Evolutionary conservation across 2,888 invertebrate genomes (phyloP).

Genomic region (Platycheirus rosarum): DNA sequence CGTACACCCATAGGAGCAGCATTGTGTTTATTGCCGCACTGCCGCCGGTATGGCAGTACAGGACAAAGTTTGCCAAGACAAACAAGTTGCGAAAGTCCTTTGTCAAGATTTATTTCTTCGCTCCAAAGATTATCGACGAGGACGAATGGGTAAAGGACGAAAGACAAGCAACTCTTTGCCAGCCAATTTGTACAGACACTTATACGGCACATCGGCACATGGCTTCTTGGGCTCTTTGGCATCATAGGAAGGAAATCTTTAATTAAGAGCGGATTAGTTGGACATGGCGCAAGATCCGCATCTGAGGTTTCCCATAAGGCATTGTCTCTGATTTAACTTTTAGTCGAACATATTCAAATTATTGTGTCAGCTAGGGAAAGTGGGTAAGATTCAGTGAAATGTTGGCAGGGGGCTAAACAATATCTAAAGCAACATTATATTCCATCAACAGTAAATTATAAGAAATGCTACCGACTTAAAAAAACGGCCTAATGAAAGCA

Average conservation of each 20-base stretch:
- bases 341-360: slow-evolving; percentile 54
- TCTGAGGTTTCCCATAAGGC: slow-evolving; percentile 80
- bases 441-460: too few species aligned
- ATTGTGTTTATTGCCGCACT: slow-evolving; percentile 73
- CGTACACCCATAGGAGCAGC: slow-evolving; percentile 54
- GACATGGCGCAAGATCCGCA: slow-evolving; percentile 80
- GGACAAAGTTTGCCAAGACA: slow-evolving; percentile 78
- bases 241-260: slow-evolving; percentile 78
- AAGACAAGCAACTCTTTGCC: slow-evolving; percentile 61
- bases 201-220: slow-evolving; percentile 34
- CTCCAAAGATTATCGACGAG: slow-evolving; percentile 71
- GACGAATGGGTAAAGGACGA: slow-evolving; percentile 74
- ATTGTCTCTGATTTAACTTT: slow-evolving; percentile 52
- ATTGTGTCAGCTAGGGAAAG: not conserved
- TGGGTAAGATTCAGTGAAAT: too few species aligned
- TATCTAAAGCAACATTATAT: too few species aligned
- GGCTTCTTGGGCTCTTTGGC: slow-evolving; percentile 41
- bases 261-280: slow-evolving; percentile 82
- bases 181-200: slow-evolving; percentile 63
- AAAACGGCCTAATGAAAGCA: too few species aligned
- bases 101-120: slow-evolving; percentile 81
- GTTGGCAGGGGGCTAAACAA: too few species aligned
- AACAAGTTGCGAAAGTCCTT: slow-evolving; percentile 79
- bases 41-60: slow-evolving; percentile 44
- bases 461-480: too few species aligned